Evolutionary conservation across 1,140 invertebrate genomes (phyloP), one percentile per base, ranked within the genome.

Genomic region (Drosophila lacteicornis): DNA sequence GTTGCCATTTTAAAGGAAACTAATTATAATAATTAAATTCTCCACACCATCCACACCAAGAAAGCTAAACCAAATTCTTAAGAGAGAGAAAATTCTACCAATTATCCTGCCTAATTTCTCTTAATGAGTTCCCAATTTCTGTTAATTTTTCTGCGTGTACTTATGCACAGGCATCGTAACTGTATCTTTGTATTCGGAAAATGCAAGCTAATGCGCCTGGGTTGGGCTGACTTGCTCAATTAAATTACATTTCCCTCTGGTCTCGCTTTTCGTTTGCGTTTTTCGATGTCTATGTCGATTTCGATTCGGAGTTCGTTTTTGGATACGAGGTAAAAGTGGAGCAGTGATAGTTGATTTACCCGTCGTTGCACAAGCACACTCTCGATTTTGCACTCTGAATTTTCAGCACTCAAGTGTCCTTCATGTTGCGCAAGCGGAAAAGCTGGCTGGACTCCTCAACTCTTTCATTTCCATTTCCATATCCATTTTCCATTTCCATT

Each of bases 281-380:
- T 86, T 73, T 66, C 50, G 78, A 43, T 65, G 60, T 67, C 40
- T 36, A 65, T 65, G 45, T 53, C 58, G 30, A 30, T 66, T 30
- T 11, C 33, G 33, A 36, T 36, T 70, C 62, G 53, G 60, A 68
- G 59, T 69, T 70, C 59, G 75, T 67, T 67, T 66, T 50, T 47
- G 36, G 56, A 49, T 59, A 43, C 47, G 65, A 61, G 49, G 76
- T 71, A 79, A 90, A 90, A 90, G 79, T 90, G 79, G 85, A 90
- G 81, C 85, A 90, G 81, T 69, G 80, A 83, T 84, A 83, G 80
- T 84, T 84, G 81, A 83, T 88, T 90, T 78, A 85, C 75, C 49
- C 67, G 67, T 76, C 68, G 85, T 90, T 88, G 80, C 85, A 87
- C 83, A 87, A 87, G 83, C 84, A 66, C 85, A 84, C 85, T 85